Base-by-base conservation (phyloP, 2,888 invertebrate genomes). In the Diarsia rubi region DNA sequence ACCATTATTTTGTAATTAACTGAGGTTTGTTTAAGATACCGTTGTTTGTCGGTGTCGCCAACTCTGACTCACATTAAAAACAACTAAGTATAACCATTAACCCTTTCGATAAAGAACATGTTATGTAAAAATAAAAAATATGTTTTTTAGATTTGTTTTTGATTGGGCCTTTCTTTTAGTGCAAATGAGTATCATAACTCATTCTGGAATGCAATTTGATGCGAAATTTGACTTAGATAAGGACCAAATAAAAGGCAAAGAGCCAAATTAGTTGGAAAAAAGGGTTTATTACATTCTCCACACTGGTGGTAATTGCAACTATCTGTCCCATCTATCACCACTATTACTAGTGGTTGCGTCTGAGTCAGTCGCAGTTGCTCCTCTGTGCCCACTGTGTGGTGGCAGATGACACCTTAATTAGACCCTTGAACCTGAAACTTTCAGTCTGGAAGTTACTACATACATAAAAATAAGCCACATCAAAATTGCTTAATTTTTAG, bases 1-100 rank as follows among this genome's bases (percentile, higher is more conserved):
- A 63, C 73, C 68, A 85, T 84, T 84, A 84, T 82, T 85, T 86
- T 78, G 78, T 86, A 80, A 84, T 85, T 86, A 85, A 45, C 74
- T 66, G 59, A 60, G 27, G 82, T 78, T 85, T 83, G 69, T 70
- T 67, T 71, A 31, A 64, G 86, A 85, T 85, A 83, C 24, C 31
- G 64, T 27, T 86, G 86, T 85, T 78, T 74, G 83, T 74, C 78
- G 74, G 75, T 62, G 74, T 37, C 69, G 81, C 27, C 21, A 60
- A 42, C 63, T 62, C 14, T 62, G 73, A 59, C 14, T 64, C 60
- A 54, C 57, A 69, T 67, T 79, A 73, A 84, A 79, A 83, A 81
- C 62, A 74, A 79, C 47, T 65, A 71, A 83, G 27, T 65, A 44
- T 57, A 24, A n/a, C 63, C 8, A 74, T 74, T 83, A 83, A 82